These are phyloP conservation scores for cat (Felis catus) DNA, from an alignment of 2,113 vertebrate genomes.

Conservation along the genomic window DNA sequence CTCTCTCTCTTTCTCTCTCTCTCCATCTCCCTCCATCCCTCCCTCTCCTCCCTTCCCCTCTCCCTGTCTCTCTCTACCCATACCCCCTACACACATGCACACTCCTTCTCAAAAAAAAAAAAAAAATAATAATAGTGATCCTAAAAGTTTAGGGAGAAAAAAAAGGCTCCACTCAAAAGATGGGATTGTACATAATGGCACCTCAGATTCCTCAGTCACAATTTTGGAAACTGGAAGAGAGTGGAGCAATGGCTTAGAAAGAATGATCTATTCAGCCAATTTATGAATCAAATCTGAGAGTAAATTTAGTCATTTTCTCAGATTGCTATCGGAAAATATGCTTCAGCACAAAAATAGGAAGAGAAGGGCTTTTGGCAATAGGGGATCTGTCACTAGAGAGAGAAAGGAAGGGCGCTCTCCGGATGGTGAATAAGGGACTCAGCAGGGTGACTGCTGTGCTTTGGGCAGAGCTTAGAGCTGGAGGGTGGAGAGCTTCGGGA, in stretches of 20 bases:
- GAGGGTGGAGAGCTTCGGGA: not conserved
- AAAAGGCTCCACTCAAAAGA: not conserved
- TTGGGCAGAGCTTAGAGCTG: not conserved
- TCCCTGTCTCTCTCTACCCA: too few relatives aligned
- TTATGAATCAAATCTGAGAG: not conserved
- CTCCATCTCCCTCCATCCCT: too few relatives aligned
- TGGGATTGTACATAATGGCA: not conserved
- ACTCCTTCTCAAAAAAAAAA: too few relatives aligned
- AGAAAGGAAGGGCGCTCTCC: not conserved
- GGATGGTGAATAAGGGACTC: not conserved
- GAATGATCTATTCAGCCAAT: not conserved
- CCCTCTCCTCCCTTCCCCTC: too few relatives aligned
- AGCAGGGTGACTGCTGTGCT: not conserved
- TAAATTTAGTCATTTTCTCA: constrained; percentile 14
- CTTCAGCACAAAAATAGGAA: constrained; percentile 17
- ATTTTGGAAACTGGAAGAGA: not conserved
- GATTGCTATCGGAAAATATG: not conserved
- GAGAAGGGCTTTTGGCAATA: not conserved
- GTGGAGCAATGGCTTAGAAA: not conserved
- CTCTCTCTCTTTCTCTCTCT: too few relatives aligned
- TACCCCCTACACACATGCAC: too few relatives aligned
- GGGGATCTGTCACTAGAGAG: not conserved
- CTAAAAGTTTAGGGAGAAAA: not conserved
- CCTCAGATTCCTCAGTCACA: not conserved
- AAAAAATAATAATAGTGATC: too few relatives aligned